Conservation (phyloP, 2,113 vertebrate species). For the Chunga burmeisteri region DNA sequence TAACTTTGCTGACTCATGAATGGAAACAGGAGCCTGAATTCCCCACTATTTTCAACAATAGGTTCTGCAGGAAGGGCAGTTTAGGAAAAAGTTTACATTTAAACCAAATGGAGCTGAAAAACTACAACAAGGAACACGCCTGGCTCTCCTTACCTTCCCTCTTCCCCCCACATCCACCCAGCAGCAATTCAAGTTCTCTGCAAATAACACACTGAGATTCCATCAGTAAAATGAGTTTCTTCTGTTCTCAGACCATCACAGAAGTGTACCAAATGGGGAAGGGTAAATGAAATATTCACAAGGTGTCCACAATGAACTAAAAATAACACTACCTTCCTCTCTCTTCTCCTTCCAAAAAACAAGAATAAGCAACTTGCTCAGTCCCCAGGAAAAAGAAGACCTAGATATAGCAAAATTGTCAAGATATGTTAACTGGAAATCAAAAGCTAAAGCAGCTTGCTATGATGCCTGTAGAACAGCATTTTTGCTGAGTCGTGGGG, state of each 20-base stretch:
- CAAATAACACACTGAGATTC: neutral
- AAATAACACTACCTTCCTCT: neutral
- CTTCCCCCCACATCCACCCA: neutral
- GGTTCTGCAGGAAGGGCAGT: neutral
- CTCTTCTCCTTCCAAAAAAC: neutral
- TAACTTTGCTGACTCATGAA: slow-evolving; percentile 46
- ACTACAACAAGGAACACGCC: neutral
- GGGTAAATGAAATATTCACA: neutral
- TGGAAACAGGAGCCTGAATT: neutral
- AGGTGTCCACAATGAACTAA: neutral
- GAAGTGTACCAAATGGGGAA: neutral
- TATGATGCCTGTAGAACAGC: neutral
- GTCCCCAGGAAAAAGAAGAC: neutral
- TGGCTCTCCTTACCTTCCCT: neutral
- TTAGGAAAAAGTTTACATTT: neutral
- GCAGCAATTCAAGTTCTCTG: neutral
- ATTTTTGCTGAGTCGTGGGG: slow-evolving; percentile 56
- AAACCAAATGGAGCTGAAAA: neutral
- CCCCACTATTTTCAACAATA: neutral
- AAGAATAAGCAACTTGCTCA: neutral
- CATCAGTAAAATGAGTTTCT: neutral
- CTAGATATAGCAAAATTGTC: neutral
- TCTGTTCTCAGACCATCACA: neutral
- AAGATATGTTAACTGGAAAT: neutral
- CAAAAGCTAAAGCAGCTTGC: slow-evolving; percentile 15